Evolutionary conservation across 2,888 invertebrate genomes (phyloP), one percentile per base, ranked within the genome.

Genomic region (Oscheius sp.): DNA sequence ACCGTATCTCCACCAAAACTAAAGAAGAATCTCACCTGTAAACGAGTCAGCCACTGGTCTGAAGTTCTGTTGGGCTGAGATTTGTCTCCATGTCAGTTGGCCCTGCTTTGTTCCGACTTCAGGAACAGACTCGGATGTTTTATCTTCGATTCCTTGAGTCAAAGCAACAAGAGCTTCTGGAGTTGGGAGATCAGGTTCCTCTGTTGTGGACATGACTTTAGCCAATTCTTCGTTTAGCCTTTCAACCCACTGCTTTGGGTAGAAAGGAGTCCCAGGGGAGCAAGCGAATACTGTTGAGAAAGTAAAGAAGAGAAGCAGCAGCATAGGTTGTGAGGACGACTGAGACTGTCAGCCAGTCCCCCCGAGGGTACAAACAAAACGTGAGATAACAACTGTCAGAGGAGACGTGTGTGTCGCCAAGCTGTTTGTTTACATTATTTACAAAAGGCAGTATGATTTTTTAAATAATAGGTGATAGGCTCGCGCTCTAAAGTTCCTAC

Each of bases 51-150:
- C 39, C 20, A 4, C 20, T 37, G 53, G 53, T 34, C 37, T 31
- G 34, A 23, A 37, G 55, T 17, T 34, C 29, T 52, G 52, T 17
- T 34, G 55, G 5, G 23, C 33, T 5, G 55, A 33, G 34, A 55
- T 58, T 42, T 58, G 58, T 39, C 17, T 37, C 58, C 58, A 58
- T 20, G 55, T 55, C 20, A 55, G n/a, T 25, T 45, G 29, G n/a
- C 45, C 29, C 4, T 12, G n/a, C 20, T 20, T 8, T 23, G 37
- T 29, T n/a, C 6, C 29, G n/a, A n/a, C n/a, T n/a, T n/a, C n/a
- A n/a, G n/a, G n/a, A n/a, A n/a, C n/a, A n/a, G n/a, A n/a, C n/a
- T n/a, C n/a, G n/a, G n/a, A n/a, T n/a, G n/a, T n/a, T n/a, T n/a
- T n/a, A n/a, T n/a, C n/a, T n/a, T n/a, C n/a, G n/a, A n/a, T n/a